Conservation (phyloP, 2,888 invertebrate genomes). For the Lepidochrysops patricia region DNA sequence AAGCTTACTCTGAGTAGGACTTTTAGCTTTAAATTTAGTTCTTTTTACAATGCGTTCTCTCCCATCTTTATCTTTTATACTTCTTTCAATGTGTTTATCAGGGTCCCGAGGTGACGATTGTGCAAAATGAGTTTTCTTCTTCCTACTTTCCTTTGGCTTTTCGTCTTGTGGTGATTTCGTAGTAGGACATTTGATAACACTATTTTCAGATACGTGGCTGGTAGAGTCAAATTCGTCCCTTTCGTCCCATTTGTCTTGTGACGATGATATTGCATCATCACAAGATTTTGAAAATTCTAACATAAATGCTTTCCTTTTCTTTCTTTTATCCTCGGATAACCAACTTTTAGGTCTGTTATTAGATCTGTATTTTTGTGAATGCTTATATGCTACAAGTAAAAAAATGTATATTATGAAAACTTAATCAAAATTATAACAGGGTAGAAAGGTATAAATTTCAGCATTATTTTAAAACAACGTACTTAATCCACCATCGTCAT, state of each 20-base stretch:
- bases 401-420: not conserved
- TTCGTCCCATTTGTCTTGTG: conserved; percentile 64
- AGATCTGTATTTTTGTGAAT: conserved; percentile 66
- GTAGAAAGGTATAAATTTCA: conserved; percentile 16
- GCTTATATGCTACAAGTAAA: conserved; percentile 55
- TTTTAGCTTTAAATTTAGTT: conserved; percentile 65
- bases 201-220: conserved; percentile 48
- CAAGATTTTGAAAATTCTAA: conserved; percentile 80
- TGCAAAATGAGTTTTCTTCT: conserved; percentile 65
- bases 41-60: conserved; percentile 65
- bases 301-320: conserved; percentile 83
- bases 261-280: conserved; percentile 69
- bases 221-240: conserved; percentile 45
- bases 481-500: conserved; percentile 72
- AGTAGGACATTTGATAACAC: conserved; percentile 39
- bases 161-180: conserved; percentile 58
- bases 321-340: conserved; percentile 81
- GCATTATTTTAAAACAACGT: conserved; percentile 26
- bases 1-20: conserved; percentile 60
- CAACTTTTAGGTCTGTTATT: conserved; percentile 66
- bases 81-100: conserved; percentile 57
- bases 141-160: conserved; percentile 47
- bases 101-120: conserved; percentile 59
- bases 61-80: conserved; percentile 49
- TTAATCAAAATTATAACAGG: conserved; percentile 4